Percentiles rank a stretch among this genome's conserved stretches.
Evolutionary conservation across 2,113 vertebrate species (phyloP).

Genomic region (Peromyscus californicus): DNA sequence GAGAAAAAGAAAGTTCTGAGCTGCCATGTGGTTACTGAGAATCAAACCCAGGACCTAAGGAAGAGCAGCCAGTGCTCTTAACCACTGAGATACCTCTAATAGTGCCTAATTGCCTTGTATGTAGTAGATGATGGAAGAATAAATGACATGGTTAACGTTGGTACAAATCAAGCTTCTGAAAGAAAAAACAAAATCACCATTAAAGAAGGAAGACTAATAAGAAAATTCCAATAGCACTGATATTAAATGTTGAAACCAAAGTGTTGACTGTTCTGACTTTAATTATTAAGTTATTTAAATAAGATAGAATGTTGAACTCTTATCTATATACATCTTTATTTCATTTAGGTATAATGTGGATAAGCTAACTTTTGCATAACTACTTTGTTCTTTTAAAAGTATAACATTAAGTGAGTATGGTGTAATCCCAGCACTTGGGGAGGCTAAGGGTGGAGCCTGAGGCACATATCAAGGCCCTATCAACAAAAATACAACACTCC

Average conservation of each 20-base stretch:
- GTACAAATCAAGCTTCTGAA: not conserved
- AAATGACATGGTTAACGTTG: not conserved
- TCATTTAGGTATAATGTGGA: not conserved
- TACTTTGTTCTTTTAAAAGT: not conserved
- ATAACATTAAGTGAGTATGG: not conserved
- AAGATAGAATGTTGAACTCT: constrained; percentile 21
- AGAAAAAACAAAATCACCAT: not conserved
- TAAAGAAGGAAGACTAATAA: constrained; percentile 21
- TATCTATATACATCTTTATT: constrained; percentile 15
- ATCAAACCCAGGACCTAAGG: not conserved
- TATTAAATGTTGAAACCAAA: constrained; percentile 57
- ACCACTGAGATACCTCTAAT: not conserved
- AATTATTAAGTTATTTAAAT: constrained; percentile 30
- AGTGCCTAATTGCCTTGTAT: not conserved
- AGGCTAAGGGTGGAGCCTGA: not conserved
- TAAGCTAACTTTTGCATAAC: constrained; percentile 30
- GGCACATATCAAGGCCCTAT: not conserved
- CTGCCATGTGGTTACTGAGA: not conserved
- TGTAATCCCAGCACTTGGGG: not conserved
- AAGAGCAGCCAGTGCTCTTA: not conserved
- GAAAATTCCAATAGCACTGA: constrained; percentile 21
- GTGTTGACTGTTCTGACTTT: not conserved
- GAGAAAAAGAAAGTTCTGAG: not conserved
- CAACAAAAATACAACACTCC: not conserved
- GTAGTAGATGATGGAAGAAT: constrained; percentile 16